phyloP scores from a whole-genome alignment of 2,113 vertebrate species.

The Nibea albiflora region DNA sequence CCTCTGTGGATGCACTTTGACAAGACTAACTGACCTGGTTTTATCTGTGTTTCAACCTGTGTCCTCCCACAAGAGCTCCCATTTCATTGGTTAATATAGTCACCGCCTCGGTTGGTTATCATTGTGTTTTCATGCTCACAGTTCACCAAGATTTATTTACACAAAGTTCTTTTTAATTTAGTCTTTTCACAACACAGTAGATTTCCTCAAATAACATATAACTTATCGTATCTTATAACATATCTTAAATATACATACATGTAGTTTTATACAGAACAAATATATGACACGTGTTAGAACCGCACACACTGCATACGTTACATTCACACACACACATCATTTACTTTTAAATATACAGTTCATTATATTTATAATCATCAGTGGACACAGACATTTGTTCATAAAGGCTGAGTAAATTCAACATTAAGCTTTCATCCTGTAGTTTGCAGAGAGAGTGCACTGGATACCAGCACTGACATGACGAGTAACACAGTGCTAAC shows the following conservation, averaged over 20 bases:
- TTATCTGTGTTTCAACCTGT: too few species aligned
- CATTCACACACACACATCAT: neutral
- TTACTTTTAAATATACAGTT: neutral
- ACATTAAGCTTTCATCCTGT: neutral
- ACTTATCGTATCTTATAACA: too few species aligned
- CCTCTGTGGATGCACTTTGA: too few species aligned
- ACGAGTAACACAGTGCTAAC: slow-evolving; percentile 46
- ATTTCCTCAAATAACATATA: too few species aligned
- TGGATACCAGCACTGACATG: slow-evolving; percentile 45
- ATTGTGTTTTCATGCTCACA: too few species aligned
- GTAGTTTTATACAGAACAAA: neutral
- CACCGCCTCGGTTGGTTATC: too few species aligned
- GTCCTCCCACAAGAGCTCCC: too few species aligned
- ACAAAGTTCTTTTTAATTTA: too few species aligned
- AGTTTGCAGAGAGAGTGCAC: neutral
- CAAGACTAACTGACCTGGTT: too few species aligned
- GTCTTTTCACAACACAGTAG: too few species aligned
- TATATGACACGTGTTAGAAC: neutral
- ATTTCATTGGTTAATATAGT: too few species aligned
- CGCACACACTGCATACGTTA: neutral
- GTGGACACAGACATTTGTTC: neutral
- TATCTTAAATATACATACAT: neutral
- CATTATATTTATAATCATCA: slow-evolving; percentile 4
- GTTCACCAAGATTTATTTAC: too few species aligned
- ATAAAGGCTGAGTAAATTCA: neutral